A percentile compares a stretch with the other conserved stretches of the same genome.
These are phyloP conservation scores for Tychaedon coryphoeus DNA, from an alignment of 2,113 vertebrate genomes.

Conservation along the genomic window DNA sequence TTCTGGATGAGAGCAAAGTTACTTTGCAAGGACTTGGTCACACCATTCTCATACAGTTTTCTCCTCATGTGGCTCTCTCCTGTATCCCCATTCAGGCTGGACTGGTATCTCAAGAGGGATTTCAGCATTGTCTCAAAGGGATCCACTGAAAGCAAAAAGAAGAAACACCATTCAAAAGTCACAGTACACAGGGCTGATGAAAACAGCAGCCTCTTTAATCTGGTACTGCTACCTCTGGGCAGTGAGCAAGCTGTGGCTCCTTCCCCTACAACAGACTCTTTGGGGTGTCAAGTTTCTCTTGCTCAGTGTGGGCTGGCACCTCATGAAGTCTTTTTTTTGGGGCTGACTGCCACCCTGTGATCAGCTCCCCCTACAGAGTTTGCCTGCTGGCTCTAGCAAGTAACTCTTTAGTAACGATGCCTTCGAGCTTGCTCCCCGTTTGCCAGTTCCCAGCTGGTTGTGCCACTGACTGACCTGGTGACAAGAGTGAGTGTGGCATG, in stretches of 20 bases:
- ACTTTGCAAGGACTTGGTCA: constrained; percentile 80
- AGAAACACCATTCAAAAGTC: neutral
- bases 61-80: constrained; percentile 81
- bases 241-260: neutral
- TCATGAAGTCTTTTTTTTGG: neutral
- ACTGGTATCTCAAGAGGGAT: constrained; percentile 89
- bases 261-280: neutral
- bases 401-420: neutral
- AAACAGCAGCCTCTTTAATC: neutral
- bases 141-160: constrained; percentile 78
- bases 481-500: neutral
- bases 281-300: neutral
- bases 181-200: neutral
- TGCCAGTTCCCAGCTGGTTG: neutral
- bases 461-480: neutral
- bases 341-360: neutral
- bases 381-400: neutral
- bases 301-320: neutral
- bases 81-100: constrained; percentile 72
- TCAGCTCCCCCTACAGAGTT: neutral
- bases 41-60: constrained; percentile 84
- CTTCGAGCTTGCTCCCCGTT: neutral
- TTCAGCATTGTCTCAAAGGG: constrained; percentile 98
- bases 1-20: constrained; percentile 85
- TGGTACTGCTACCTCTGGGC: neutral